phyloP scores from a whole-genome alignment of 2,888 invertebrate genomes.

The Anaspis maculata region DNA sequence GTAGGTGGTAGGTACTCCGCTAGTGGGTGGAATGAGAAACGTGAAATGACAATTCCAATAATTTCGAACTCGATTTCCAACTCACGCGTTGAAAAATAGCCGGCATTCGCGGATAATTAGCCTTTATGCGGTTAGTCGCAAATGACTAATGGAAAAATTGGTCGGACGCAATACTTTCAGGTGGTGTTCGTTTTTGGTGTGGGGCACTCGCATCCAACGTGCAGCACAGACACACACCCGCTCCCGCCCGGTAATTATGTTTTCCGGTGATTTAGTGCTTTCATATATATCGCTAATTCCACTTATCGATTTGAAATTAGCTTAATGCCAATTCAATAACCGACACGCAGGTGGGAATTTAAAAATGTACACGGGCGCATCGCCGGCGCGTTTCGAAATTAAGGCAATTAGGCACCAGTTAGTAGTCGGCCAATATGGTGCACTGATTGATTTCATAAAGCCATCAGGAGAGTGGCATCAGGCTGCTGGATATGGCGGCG shows the following conservation, averaged over 20 bases:
- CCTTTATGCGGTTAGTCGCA: no score
- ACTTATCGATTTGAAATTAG: constrained; percentile 20
- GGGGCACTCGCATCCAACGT: neutral
- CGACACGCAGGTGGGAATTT: constrained; percentile 24
- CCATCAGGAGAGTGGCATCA: no score
- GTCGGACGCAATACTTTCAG: no score
- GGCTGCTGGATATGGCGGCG: no score
- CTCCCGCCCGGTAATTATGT: constrained; percentile 5
- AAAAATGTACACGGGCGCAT: constrained; percentile 29
- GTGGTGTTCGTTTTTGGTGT: neutral
- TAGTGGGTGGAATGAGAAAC: no score
- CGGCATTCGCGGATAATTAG: no score
- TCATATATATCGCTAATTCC: constrained; percentile 14
- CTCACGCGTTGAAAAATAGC: no score
- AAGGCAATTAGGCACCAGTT: constrained; percentile 37
- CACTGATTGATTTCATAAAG: constrained; percentile 37
- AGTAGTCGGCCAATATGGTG: constrained; percentile 34
- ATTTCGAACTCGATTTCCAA: no score
- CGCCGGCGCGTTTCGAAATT: constrained; percentile 27
- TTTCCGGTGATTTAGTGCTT: constrained; percentile 11
- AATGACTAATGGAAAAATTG: no score
- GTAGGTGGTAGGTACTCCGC: no score
- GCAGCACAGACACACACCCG: no score
- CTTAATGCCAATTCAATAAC: constrained; percentile 20
- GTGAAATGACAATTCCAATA: no score